phyloP scores from a whole-genome alignment of 2,888 invertebrate species.

The Allolobophora icterica region DNA sequence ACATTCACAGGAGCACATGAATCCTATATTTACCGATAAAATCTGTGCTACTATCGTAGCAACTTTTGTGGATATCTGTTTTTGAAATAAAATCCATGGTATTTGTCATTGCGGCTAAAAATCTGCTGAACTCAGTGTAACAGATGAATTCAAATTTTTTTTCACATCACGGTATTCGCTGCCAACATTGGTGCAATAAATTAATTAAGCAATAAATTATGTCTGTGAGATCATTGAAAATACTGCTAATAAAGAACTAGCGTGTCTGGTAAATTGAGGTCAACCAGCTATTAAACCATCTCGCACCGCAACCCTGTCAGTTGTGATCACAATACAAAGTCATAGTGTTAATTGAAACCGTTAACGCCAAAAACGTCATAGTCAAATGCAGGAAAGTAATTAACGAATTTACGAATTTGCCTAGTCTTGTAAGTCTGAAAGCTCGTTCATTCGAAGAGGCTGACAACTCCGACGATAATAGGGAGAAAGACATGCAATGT shows the following conservation, averaged over 20 bases:
- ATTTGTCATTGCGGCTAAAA: no score
- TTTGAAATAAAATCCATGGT: background rate
- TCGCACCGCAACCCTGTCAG: background rate
- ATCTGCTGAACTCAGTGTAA: no score
- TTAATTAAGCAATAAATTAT: background rate
- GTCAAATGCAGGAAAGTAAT: no score
- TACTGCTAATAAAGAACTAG: background rate
- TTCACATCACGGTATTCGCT: no score
- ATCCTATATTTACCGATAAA: no score
- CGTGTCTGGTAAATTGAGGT: background rate
- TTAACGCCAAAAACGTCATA: no score
- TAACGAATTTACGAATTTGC: no score
- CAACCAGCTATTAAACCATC: background rate
- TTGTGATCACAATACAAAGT: background rate
- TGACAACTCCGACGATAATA: background rate
- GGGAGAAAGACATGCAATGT: background rate
- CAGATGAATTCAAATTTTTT: no score
- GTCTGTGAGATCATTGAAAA: background rate
- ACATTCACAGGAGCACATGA: background rate
- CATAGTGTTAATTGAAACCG: background rate
- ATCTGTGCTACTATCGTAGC: no score
- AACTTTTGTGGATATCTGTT: background rate
- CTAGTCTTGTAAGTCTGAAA: no score
- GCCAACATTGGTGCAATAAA: background rate
- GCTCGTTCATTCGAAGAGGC: background rate